Conservation (phyloP, 2,888 invertebrate species). For the Charanyca ferruginea region DNA sequence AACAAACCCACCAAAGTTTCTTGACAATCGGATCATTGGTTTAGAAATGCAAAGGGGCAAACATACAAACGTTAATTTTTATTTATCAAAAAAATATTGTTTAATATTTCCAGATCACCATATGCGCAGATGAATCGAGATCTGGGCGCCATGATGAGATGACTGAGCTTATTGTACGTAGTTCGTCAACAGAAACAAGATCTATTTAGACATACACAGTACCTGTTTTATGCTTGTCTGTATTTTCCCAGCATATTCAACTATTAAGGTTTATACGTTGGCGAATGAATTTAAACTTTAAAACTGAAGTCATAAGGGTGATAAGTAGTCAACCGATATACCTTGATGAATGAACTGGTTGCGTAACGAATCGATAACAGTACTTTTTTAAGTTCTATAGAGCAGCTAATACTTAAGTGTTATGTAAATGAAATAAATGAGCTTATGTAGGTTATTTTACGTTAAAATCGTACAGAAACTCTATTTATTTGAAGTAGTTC, state of each 20-base stretch:
- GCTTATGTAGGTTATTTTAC: slow-evolving; percentile 51
- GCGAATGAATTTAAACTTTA: background rate
- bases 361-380: background rate
- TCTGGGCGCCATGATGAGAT: slow-evolving; percentile 17
- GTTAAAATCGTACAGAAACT: slow-evolving; percentile 52
- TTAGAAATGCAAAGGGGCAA: too few relatives aligned
- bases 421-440: slow-evolving; percentile 31
- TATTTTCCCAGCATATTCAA: background rate
- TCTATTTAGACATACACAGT: background rate
- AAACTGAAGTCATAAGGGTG: background rate
- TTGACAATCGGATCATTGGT: too few relatives aligned
- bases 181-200: slow-evolving; percentile 8
- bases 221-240: background rate
- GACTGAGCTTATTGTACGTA: slow-evolving; percentile 54
- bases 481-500: slow-evolving; percentile 31
- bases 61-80: too few relatives aligned
- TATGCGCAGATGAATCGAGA: slow-evolving; percentile 19
- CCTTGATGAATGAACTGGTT: background rate
- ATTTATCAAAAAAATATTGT: too few relatives aligned
- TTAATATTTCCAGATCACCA: slow-evolving; percentile 45
- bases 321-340: background rate
- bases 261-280: background rate
- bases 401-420: slow-evolving; percentile 23
- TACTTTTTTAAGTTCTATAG: too few relatives aligned
- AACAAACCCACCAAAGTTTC: too few relatives aligned